These are phyloP conservation scores for Kryptolebias ocellatus DNA, from an alignment of 2,797 vertebrate genomes.

Conservation along the genomic window DNA sequence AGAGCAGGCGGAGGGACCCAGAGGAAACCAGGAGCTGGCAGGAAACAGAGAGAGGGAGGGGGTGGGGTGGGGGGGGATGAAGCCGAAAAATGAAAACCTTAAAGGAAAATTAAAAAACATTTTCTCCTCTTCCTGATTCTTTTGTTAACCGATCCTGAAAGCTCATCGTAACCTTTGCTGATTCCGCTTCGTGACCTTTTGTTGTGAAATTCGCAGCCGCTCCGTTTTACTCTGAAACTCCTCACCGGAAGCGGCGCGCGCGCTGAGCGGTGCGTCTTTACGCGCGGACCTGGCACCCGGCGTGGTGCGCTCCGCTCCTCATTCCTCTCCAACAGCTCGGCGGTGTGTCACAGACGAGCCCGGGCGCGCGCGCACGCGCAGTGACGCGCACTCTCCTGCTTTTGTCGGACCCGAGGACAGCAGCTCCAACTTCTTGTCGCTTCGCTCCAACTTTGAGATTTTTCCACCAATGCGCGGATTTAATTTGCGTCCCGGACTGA, in stretches of 20 bases:
- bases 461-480: constrained; percentile 61
- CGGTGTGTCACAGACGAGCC: constrained; percentile 59
- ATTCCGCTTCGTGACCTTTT: no score
- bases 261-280: constrained; percentile 5
- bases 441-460: constrained; percentile 20
- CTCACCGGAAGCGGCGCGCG: constrained; percentile 6
- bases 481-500: constrained; percentile 25
- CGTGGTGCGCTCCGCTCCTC: constrained; percentile 53
- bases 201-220: not conserved
- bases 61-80: not conserved
- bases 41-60: not conserved
- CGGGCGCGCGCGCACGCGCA: constrained; percentile 35
- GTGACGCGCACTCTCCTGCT: constrained; percentile 18
- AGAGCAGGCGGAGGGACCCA: constrained; percentile 44
- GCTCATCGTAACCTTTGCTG: no score
- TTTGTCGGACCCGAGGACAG: constrained; percentile 25
- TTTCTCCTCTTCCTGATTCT: no score
- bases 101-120: no score
- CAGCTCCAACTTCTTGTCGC: constrained; percentile 39
- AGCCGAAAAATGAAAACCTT: no score
- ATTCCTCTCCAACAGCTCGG: constrained; percentile 52
- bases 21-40: constrained; percentile 8
- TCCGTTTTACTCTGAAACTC: constrained; percentile 54
- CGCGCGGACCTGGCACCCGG: constrained; percentile 42
- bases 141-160: no score